A percentile compares a stretch with the other conserved stretches of the same genome.
These are phyloP conservation scores for Porites australiensis DNA, from an alignment of 64 coral and sea anemone species.

Conservation along the genomic window DNA sequence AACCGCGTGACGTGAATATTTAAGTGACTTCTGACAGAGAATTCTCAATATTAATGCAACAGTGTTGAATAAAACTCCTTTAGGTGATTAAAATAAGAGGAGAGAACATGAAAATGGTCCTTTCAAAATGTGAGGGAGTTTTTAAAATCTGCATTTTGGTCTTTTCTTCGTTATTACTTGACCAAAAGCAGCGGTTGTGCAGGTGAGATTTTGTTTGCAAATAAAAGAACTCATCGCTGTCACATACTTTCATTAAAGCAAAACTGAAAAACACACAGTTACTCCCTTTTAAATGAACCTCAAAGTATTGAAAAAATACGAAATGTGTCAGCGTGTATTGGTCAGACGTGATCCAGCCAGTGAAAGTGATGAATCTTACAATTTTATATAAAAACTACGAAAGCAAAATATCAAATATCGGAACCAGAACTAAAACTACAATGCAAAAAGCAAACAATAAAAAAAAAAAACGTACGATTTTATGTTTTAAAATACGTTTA, in stretches of 20 bases:
- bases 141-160: neutral
- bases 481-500: neutral
- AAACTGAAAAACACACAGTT: neutral
- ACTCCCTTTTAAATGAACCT: neutral
- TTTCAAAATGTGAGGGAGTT: neutral
- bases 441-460: conserved; percentile 9
- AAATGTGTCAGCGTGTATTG: neutral
- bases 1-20: conserved; percentile 9
- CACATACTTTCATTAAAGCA: neutral
- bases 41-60: conserved; percentile 20
- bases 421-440: neutral
- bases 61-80: conserved; percentile 38
- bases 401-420: neutral
- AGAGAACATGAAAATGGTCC: neutral
- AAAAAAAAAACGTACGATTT: neutral
- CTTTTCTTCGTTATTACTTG: neutral
- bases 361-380: neutral
- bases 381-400: neutral
- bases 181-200: too few species aligned
- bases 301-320: neutral
- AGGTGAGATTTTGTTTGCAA: neutral
- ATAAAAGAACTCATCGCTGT: neutral
- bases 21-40: conserved; percentile 1
- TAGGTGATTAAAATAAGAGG: neutral
- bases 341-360: too few species aligned